A percentile compares a stretch with the other conserved stretches of the same genome.
Evolutionary conservation across 2,888 invertebrate genomes (phyloP).

Genomic region (Gortyna flavago): DNA sequence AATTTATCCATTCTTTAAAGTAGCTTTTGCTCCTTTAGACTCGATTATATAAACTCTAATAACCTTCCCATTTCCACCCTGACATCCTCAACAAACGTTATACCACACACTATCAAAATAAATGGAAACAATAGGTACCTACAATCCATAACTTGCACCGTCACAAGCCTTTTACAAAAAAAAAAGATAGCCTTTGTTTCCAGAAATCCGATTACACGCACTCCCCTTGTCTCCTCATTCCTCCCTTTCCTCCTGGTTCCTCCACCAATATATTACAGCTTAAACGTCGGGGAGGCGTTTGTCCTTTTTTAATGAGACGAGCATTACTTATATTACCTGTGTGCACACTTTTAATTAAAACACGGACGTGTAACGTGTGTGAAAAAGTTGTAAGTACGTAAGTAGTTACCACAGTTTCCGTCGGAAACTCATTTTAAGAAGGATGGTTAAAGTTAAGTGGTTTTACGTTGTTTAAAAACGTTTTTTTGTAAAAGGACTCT

Average conservation of each 20-base stretch:
- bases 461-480: background rate
- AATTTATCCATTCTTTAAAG: background rate
- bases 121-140: conserved; percentile 8
- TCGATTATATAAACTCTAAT: background rate
- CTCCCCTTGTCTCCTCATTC: background rate
- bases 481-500: background rate
- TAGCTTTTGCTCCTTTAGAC: background rate
- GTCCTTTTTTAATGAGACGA: conserved; percentile 58
- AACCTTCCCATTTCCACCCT: background rate
- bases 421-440: conserved; percentile 14
- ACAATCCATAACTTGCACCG: background rate
- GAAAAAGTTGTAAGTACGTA: conserved; percentile 18
- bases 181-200: conserved; percentile 35
- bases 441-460: background rate
- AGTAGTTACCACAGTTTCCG: conserved; percentile 2
- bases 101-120: background rate
- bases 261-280: conserved; percentile 41
- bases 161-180: conserved; percentile 24
- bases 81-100: background rate
- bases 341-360: conserved; percentile 51
- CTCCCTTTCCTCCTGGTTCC: background rate
- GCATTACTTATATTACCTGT: conserved; percentile 55
- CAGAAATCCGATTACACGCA: conserved; percentile 53
- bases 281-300: conserved; percentile 29
- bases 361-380: conserved; percentile 19